Conservation (phyloP, 2,113 vertebrate species). For the Catagonus wagneri region DNA sequence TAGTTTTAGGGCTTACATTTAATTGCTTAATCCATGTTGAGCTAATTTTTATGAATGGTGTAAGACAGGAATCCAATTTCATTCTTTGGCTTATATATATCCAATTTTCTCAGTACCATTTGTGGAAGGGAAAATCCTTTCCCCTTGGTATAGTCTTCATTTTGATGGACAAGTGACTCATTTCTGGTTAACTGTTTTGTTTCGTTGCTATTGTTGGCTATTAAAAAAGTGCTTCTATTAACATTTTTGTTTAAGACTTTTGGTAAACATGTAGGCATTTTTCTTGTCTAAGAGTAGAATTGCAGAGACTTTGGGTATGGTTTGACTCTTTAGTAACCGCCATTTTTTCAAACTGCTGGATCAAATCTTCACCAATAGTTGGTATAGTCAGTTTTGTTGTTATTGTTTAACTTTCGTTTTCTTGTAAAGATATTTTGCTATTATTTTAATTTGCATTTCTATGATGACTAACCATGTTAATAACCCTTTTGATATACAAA, state of each 20-base stretch:
- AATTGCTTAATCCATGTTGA: not conserved
- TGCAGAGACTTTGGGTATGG: not conserved
- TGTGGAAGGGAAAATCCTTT: not conserved
- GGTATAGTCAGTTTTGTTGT: not conserved
- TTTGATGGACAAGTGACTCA: not conserved
- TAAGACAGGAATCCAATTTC: not conserved
- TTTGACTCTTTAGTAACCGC: not conserved
- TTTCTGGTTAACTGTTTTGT: not conserved
- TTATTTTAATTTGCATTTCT: not conserved
- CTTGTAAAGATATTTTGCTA: not conserved
- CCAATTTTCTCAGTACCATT: not conserved
- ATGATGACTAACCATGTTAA: not conserved
- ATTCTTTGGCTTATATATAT: not conserved
- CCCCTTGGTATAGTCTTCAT: not conserved
- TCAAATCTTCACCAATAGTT: not conserved
- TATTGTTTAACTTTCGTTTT: not conserved
- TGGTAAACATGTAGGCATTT: not conserved
- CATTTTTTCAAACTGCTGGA: not conserved
- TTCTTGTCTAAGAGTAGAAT: not conserved
- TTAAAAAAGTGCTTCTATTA: not conserved
- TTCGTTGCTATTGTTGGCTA: not conserved
- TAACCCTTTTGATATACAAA: not conserved
- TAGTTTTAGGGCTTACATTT: not conserved
- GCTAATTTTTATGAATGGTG: not conserved
- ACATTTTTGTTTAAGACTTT: not conserved